A percentile compares a stretch with the other conserved stretches of the same genome.
Conservation (phyloP, 2,888 invertebrate genomes). For the Ernsta delagoae region DNA sequence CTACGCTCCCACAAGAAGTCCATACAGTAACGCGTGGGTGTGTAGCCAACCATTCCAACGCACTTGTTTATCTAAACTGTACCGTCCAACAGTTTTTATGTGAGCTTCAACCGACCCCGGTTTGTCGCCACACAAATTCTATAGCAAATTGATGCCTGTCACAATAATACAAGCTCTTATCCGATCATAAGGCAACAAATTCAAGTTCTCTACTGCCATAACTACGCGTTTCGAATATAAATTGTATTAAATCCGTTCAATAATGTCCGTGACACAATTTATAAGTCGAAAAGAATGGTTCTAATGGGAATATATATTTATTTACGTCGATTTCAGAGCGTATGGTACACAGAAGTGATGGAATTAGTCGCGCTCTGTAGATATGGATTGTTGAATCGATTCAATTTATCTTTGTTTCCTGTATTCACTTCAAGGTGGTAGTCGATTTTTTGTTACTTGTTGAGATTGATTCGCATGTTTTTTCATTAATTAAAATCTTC, state of each 20-base stretch:
- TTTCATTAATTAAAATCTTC: too few relatives aligned
- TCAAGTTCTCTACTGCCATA: constrained; percentile 16
- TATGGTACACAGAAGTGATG: constrained; percentile 6
- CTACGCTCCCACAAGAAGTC: background rate
- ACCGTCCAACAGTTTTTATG: constrained; percentile 21
- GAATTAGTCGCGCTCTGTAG: constrained; percentile 8
- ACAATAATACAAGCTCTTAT: constrained; percentile 43
- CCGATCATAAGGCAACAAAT: constrained; percentile 24
- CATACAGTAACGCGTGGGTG: constrained; percentile 8
- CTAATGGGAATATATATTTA: constrained; percentile 8
- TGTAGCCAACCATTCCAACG: constrained; percentile 17
- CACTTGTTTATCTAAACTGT: constrained; percentile 34
- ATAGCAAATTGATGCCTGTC: constrained; percentile 44
- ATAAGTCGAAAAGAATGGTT: constrained; percentile 16
- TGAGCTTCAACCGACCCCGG: constrained; percentile 22
- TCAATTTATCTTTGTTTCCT: background rate
- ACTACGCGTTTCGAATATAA: constrained; percentile 45
- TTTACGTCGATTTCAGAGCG: constrained; percentile 11
- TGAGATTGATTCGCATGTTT: too few relatives aligned
- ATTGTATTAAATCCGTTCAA: constrained; percentile 42
- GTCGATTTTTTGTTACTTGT: too few relatives aligned
- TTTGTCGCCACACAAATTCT: constrained; percentile 21
- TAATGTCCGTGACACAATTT: constrained; percentile 41
- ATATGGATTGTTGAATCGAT: constrained; percentile 6
- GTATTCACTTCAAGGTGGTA: background rate